These are phyloP conservation scores for Carassius carassius DNA, from an alignment of 2,113 vertebrate species.

Conservation along the genomic window DNA sequence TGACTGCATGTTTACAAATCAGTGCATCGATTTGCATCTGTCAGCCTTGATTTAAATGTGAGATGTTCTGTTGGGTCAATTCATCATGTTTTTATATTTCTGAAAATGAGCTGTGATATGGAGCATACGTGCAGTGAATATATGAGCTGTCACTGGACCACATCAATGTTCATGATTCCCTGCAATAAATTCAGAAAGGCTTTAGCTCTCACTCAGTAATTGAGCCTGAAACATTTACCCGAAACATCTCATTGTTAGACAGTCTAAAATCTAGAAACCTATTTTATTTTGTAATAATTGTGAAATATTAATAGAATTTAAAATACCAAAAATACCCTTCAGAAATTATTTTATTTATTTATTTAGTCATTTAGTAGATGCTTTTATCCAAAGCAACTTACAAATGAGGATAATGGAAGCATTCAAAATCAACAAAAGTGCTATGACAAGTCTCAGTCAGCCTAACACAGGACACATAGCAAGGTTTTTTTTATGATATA, in stretches of 20 bases:
- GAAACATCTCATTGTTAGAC: background rate
- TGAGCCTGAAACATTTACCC: background rate
- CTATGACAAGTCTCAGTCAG: too few species aligned
- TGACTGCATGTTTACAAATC: background rate
- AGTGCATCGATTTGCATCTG: slow-evolving; percentile 22
- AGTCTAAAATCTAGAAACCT: background rate
- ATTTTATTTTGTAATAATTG: background rate
- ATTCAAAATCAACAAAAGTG: too few species aligned
- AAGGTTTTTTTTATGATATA: too few species aligned
- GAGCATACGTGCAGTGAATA: slow-evolving; percentile 2
- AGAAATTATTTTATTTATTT: too few species aligned
- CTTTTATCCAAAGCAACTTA: too few species aligned
- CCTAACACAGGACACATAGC: too few species aligned
- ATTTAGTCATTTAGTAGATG: too few species aligned
- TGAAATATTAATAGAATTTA: background rate
- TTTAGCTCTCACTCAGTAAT: background rate
- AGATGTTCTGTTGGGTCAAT: background rate
- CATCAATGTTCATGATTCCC: slow-evolving; percentile 3
- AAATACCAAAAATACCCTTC: too few species aligned
- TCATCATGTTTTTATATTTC: slow-evolving; percentile 25
- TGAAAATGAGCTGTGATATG: slow-evolving; percentile 9
- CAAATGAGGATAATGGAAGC: too few species aligned
- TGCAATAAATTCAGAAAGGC: slow-evolving; percentile 1
- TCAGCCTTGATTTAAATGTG: slow-evolving; percentile 13
- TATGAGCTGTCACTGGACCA: slow-evolving; percentile 7